phyloP scores from a whole-genome alignment of 2,888 invertebrate genomes.

The Piscicola geometra region DNA sequence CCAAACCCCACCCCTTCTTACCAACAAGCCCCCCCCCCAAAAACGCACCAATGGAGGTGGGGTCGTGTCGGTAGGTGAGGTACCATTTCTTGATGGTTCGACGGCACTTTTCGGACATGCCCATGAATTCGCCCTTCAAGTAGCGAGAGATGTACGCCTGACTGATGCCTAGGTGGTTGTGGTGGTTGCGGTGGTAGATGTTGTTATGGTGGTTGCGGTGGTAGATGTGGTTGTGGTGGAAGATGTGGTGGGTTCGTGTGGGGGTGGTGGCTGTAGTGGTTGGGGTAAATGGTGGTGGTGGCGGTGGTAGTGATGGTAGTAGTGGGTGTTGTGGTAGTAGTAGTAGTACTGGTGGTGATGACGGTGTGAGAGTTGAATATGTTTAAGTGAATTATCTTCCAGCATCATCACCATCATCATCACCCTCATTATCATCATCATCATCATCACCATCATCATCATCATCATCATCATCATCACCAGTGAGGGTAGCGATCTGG shows the following conservation, averaged over 20 bases:
- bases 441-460: slow-evolving; percentile 19
- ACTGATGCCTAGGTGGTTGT: slow-evolving; percentile 50
- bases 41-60: slow-evolving; percentile 42
- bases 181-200: too few relatives aligned
- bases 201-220: background rate
- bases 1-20: background rate
- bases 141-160: slow-evolving; percentile 59
- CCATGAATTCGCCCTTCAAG: slow-evolving; percentile 57
- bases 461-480: slow-evolving; percentile 39
- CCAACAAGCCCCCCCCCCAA: background rate
- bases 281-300: too few relatives aligned
- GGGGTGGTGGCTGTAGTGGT: too few relatives aligned
- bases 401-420: slow-evolving; percentile 5
- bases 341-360: too few relatives aligned
- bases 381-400: too few relatives aligned
- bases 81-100: slow-evolving; percentile 59
- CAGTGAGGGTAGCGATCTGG: slow-evolving; percentile 57
- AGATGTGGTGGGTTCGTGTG: too few relatives aligned
- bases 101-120: slow-evolving; percentile 57
- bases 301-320: too few relatives aligned
- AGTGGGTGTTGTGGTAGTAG: too few relatives aligned
- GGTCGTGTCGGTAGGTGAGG: slow-evolving; percentile 50
- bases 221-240: background rate
- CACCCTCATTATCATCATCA: slow-evolving; percentile 13
- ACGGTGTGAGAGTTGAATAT: too few relatives aligned